Base-by-base conservation (phyloP, 2,888 invertebrate species). In the Volucella inanis region DNA sequence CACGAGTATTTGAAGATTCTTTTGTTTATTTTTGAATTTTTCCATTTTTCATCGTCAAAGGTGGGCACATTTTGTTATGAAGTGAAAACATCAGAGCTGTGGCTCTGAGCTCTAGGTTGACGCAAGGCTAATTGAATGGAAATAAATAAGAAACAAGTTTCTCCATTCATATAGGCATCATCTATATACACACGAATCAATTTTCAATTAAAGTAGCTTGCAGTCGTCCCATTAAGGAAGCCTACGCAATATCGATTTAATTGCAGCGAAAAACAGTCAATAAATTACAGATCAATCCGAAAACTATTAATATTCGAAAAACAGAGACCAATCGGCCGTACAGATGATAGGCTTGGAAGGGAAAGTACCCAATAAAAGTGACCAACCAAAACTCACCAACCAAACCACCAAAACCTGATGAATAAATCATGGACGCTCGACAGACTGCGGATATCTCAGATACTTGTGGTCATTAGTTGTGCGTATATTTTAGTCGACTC, bases 271-370 rank as follows among this genome's bases (percentile, higher is more conserved):
- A 79, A 68, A 78, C 62, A 64, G 41, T 52, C 71, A 70, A 84
- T 84, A 84, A 84, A 84, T 84, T 80, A 80, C 75, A 80, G 67
- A 80, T 76, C 80, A 84, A 84, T 80, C 52, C 49, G 71, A 84
- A 80, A 61, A 71, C 71, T 65, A 80, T 84, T 79, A 75, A 76
- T 76, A 68, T 68, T 52, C 59, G 52, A 76, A 55, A 38, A 61
- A 67, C 38, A 65, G 45, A 47, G 18, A 11, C n/a, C n/a, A 41
- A 11, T 14, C 38, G 57, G 41, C 47, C 39, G 38, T 50, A 22
- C 3, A 43, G 59, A 74, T 52, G 39, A 41, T 22, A 22, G 22
- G 1, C 3, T 22, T 1, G 31, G 6, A 31, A 6, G 31, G 31
- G 31, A 31, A 31, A 31, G 31, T 2, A 6, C 55, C 55, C 80